These are phyloP conservation scores for Agapostemon virescens DNA, from an alignment of 2,888 invertebrate species.

Conservation along the genomic window DNA sequence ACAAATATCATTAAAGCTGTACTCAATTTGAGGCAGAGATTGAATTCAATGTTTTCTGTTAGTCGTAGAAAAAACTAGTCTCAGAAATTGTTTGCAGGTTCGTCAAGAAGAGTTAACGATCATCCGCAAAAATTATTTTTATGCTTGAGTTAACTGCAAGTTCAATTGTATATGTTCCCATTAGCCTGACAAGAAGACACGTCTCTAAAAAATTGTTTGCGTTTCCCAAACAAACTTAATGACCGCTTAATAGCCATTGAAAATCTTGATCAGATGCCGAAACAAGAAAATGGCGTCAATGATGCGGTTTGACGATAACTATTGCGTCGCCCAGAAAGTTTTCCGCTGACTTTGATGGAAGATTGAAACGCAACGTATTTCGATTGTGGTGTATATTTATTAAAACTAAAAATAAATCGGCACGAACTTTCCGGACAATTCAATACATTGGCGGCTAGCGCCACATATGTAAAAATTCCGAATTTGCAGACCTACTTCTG, in stretches of 20 bases:
- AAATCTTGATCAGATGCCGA: too few species aligned
- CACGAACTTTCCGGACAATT: too few species aligned
- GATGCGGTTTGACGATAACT: too few species aligned
- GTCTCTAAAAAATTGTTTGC: neutral
- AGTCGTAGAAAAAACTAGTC: neutral
- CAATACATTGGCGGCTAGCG: too few species aligned
- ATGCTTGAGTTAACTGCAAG: neutral
- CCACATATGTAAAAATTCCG: too few species aligned
- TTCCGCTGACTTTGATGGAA: too few species aligned
- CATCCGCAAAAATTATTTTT: neutral
- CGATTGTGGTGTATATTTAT: too few species aligned
- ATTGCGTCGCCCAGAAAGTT: too few species aligned
- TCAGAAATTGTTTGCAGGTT: neutral
- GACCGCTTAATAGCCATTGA: neutral
- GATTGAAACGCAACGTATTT: too few species aligned
- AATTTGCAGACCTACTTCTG: too few species aligned
- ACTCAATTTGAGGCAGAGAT: neutral
- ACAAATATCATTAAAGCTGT: neutral
- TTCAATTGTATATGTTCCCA: neutral
- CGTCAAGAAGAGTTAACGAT: neutral
- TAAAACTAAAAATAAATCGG: too few species aligned
- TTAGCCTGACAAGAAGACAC: neutral
- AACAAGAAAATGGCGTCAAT: too few species aligned
- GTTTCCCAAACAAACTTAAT: neutral
- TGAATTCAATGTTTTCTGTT: neutral